Evolutionary conservation across 2,888 invertebrate genomes (phyloP).

Genomic region (Erebia ligea): DNA sequence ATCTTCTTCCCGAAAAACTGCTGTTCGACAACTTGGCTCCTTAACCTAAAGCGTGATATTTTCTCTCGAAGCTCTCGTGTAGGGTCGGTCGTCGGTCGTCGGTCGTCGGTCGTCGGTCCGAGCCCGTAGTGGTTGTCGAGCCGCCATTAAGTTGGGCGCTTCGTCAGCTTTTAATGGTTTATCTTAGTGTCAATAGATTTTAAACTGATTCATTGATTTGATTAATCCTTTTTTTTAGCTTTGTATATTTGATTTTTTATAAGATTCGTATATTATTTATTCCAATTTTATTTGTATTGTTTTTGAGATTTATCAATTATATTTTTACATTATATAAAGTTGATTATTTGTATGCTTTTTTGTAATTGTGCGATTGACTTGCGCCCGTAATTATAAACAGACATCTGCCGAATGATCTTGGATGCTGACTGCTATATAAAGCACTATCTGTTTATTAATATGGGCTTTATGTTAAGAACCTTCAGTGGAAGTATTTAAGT

Average conservation of each 20-base stretch:
- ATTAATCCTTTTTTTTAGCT: not conserved
- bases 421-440: too few species aligned
- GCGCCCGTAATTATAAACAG: too few species aligned
- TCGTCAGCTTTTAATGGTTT: conserved; percentile 52
- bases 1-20: too few species aligned
- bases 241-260: not conserved
- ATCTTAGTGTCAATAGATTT: conserved; percentile 1
- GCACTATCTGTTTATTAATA: too few species aligned
- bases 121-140: conserved; percentile 60
- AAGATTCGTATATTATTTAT: not conserved
- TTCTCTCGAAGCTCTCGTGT: not conserved
- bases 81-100: not conserved
- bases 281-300: not conserved
- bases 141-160: conserved; percentile 79
- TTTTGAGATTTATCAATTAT: not conserved
- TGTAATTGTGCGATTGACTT: too few species aligned
- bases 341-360: not conserved
- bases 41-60: too few species aligned
- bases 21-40: too few species aligned
- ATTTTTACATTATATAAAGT: not conserved
- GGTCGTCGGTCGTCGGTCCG: too few species aligned
- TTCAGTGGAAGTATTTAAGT: not conserved
- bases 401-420: too few species aligned
- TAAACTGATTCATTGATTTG: not conserved
- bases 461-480: not conserved